Evolutionary conservation across 2,797 vertebrate genomes (phyloP).

Genomic region (Neomorphus geoffroyi): DNA sequence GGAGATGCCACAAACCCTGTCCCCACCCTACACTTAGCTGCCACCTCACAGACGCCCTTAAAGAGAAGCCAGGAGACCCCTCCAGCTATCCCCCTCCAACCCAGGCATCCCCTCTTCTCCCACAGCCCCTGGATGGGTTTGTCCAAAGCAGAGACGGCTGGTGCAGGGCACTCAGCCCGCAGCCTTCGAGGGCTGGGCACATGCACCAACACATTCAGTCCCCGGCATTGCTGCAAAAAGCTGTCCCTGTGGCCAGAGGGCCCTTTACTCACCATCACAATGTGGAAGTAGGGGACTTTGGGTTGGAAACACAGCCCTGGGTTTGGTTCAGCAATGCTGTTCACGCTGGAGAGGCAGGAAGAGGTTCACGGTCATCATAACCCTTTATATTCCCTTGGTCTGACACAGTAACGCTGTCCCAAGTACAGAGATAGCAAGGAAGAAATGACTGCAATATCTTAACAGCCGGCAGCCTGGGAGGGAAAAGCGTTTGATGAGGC

Average conservation of each 20-base stretch:
- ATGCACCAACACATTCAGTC: rapidly evolving
- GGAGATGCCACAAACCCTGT: neutral
- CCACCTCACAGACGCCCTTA: neutral
- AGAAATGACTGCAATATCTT: neutral
- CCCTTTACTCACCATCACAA: neutral
- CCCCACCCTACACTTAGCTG: rapidly evolving
- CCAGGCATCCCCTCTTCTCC: neutral
- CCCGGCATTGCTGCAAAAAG: neutral
- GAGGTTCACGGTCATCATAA: neutral
- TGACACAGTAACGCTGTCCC: neutral
- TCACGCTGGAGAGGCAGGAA: neutral
- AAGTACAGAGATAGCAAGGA: neutral
- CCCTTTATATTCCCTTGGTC: neutral
- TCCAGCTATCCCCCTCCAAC: rapidly evolving
- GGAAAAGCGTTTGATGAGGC: neutral
- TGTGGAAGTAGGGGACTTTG: rapidly evolving
- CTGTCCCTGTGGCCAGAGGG: neutral
- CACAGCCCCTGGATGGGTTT: rapidly evolving
- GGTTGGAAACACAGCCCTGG: neutral
- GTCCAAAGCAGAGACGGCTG: neutral
- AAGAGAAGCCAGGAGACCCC: neutral
- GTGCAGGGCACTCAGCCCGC: neutral
- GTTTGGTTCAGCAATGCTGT: neutral
- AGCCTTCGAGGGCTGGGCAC: neutral
- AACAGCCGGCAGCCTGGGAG: neutral